Evolutionary conservation across 1,140 invertebrate species (phyloP).

Genomic region (Pantala flavescens): DNA sequence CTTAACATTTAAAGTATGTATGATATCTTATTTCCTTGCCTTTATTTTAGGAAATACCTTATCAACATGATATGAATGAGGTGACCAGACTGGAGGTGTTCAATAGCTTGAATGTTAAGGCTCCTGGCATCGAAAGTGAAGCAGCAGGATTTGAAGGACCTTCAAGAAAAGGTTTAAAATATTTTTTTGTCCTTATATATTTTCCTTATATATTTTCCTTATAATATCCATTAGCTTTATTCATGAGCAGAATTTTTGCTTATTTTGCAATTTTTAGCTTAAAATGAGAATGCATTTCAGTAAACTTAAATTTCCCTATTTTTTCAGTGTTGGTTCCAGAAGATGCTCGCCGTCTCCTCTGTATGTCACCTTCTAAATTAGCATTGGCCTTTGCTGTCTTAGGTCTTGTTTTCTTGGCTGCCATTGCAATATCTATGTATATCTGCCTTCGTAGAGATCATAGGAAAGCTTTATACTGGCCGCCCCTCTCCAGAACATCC

Average conservation of each 20-base stretch:
- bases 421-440: conserved; percentile 51
- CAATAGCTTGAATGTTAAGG: conserved; percentile 65
- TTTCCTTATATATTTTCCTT: no score
- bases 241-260: no score
- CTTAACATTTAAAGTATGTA: no score
- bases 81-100: conserved; percentile 60
- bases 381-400: conserved; percentile 55
- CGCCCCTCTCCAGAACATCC: neutral
- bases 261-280: no score
- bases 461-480: neutral
- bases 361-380: conserved; percentile 58
- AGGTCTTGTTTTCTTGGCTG: conserved; percentile 52
- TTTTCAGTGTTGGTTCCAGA: no score
- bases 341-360: conserved; percentile 43
- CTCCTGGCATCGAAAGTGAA: conserved; percentile 59
- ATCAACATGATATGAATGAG: conserved; percentile 29
- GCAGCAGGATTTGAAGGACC: conserved; percentile 19
- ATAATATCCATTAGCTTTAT: no score
- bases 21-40: no score
- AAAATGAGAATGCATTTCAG: no score
- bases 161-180: neutral
- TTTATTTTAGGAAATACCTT: neutral
- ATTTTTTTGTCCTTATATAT: no score
- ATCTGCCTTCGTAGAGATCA: conserved; percentile 43
- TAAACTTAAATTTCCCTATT: no score